These are phyloP conservation scores for Limulus polyphemus DNA, from an alignment of 2,888 invertebrate species.

Conservation along the genomic window DNA sequence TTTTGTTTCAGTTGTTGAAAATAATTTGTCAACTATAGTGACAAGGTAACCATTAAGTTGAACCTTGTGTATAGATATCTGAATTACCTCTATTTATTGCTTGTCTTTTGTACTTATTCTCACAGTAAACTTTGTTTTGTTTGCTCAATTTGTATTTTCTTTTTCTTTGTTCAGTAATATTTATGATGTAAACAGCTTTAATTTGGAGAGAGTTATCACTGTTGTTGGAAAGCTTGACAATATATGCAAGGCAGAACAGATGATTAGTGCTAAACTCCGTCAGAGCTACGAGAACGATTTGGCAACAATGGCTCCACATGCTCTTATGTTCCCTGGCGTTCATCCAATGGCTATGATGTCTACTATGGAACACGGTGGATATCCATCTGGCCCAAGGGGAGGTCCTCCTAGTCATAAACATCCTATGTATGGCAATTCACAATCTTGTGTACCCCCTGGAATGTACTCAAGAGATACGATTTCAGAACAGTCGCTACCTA, in stretches of 20 bases:
- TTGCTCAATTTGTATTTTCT: too few species aligned
- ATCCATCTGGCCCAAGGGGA: constrained; percentile 13
- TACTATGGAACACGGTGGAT: constrained; percentile 39
- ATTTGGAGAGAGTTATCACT: constrained; percentile 89
- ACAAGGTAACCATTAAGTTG: too few species aligned
- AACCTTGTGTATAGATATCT: too few species aligned
- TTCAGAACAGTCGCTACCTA: constrained; percentile 33
- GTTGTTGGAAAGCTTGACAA: constrained; percentile 83
- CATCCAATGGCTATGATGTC: constrained; percentile 96
- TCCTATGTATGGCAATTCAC: constrained; percentile 33
- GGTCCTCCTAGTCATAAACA: constrained; percentile 33
- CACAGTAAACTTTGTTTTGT: too few species aligned
- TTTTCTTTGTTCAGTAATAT: constrained; percentile 39
- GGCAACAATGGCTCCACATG: constrained; percentile 49
- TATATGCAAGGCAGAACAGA: constrained; percentile 80
- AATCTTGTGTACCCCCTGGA: constrained; percentile 38
- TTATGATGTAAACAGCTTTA: constrained; percentile 86
- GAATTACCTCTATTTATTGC: neutral
- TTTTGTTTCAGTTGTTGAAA: too few species aligned
- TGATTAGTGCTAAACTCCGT: constrained; percentile 86
- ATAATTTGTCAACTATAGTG: too few species aligned
- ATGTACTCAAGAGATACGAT: constrained; percentile 28
- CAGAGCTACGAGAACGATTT: constrained; percentile 93
- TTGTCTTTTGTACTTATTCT: neutral
- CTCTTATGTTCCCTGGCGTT: constrained; percentile 85